A percentile compares a stretch with the other conserved stretches of the same genome.
Conservation (phyloP, 2,888 invertebrate species). For the Trichogramma dendrolimi region DNA sequence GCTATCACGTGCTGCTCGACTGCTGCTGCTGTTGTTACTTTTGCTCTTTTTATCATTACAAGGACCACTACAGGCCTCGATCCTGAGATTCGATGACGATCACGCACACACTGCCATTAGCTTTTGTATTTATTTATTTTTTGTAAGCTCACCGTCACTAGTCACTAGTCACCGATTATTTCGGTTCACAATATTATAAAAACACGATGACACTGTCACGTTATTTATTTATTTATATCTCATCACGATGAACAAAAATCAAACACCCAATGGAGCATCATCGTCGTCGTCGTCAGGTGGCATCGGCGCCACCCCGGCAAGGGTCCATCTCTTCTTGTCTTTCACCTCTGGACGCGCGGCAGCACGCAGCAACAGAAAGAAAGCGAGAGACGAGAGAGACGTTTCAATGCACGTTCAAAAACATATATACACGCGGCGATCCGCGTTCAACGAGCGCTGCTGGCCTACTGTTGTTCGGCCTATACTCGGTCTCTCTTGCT, state of each 20-base stretch:
- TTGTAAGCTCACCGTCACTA: no score
- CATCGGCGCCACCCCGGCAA: slow-evolving; percentile 31
- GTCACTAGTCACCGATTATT: no score
- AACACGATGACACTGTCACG: no score
- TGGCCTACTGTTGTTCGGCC: slow-evolving; percentile 47
- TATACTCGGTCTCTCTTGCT: not conserved
- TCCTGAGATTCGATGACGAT: no score
- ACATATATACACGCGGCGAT: not conserved
- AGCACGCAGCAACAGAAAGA: no score
- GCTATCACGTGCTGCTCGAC: not conserved
- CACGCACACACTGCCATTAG: no score
- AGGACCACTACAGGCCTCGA: not conserved
- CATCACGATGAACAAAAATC: not conserved
- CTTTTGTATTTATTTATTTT: no score
- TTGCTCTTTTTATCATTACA: not conserved
- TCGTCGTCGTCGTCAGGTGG: slow-evolving; percentile 40
- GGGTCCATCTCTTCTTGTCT: slow-evolving; percentile 7
- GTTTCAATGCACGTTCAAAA: not conserved
- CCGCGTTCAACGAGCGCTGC: slow-evolving; percentile 45
- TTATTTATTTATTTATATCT: no score
- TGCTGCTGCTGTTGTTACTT: not conserved
- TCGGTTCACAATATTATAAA: no score
- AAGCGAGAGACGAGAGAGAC: no score
- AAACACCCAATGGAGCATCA: slow-evolving; percentile 13
- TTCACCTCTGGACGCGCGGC: not conserved